Evolutionary conservation across 2,888 invertebrate species (phyloP), one percentile per base, ranked within the genome.

Genomic region (Pseudococcus viburni): DNA sequence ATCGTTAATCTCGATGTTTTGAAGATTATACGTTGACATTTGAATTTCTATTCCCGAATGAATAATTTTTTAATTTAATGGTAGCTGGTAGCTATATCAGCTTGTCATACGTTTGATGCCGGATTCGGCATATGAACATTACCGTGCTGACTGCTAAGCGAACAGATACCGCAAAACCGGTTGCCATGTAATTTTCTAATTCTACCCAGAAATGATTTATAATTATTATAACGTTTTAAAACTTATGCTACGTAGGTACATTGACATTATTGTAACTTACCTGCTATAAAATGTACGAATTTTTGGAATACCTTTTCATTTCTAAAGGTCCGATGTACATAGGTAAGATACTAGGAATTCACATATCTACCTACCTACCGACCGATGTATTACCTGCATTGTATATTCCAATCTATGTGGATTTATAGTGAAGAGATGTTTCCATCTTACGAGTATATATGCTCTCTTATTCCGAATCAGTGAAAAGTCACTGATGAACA

Each of bases 1-100:
- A 64, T 64, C 64, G 64, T 64, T 64, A 64, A 64, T 64, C 64
- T 64, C 12, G 64, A 64, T 64, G 19, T 64, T 64, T 64, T n/a
- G n/a, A 59, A 59, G 64, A 64, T 17, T 64, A 55, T 12, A 64
- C 64, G 64, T 64, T 64, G 22, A 11, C 64, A 11, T 64, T 22
- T 64, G 22, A 73, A 33, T 73, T 33, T 73, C 73, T 73, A 33
- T 73, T 73, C 33, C 15, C 33, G 33, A 73, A 73, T 33, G 73
- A 73, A 73, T 33, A 73, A 73, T 33, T 73, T 33, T 73, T 73
- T 33, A 33, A 33, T 73, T 33, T 73, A 33, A 73, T 73, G 15
- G 33, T 8, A 33, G 22, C 11, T 64, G 17, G 7, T 17, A 73
- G 22, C 22, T 64, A 9, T 73, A 33, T 73, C 15, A 33, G 73